Evolutionary conservation across 2,888 invertebrate species (phyloP).

Genomic region (Melanotus villosus): DNA sequence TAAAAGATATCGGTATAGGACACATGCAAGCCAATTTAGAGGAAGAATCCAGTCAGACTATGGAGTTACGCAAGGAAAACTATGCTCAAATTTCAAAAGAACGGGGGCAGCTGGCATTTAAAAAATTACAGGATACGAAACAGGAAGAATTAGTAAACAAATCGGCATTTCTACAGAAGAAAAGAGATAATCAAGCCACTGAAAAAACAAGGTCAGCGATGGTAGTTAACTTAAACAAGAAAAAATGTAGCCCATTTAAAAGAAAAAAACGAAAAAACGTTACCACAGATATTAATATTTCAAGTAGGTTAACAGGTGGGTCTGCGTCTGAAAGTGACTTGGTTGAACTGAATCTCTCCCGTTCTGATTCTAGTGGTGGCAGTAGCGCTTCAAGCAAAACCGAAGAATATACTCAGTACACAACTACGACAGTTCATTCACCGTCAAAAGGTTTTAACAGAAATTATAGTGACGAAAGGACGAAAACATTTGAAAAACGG

Average conservation of each 20-base stretch:
- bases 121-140: slow-evolving; percentile 62
- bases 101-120: slow-evolving; percentile 66
- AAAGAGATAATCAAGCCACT: slow-evolving; percentile 64
- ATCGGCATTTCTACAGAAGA: slow-evolving; percentile 58
- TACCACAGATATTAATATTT: slow-evolving; percentile 46
- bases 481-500: background rate
- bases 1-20: slow-evolving; percentile 70
- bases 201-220: slow-evolving; percentile 69
- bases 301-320: slow-evolving; percentile 18
- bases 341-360: slow-evolving; percentile 11
- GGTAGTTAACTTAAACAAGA: slow-evolving; percentile 60
- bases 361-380: slow-evolving; percentile 36
- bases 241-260: slow-evolving; percentile 42
- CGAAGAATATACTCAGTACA: background rate
- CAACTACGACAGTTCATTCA: no score
- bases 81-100: slow-evolving; percentile 62
- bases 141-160: slow-evolving; percentile 54
- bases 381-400: background rate
- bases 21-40: slow-evolving; percentile 68
- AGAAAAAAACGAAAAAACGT: slow-evolving; percentile 47
- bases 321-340: slow-evolving; percentile 31
- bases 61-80: slow-evolving; percentile 50
- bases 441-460: background rate
- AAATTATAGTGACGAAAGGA: background rate
- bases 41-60: slow-evolving; percentile 59